Evolutionary conservation across 2,113 vertebrate genomes (phyloP), one percentile per base, ranked within the genome.

Genomic region (Takifugu flavidus): DNA sequence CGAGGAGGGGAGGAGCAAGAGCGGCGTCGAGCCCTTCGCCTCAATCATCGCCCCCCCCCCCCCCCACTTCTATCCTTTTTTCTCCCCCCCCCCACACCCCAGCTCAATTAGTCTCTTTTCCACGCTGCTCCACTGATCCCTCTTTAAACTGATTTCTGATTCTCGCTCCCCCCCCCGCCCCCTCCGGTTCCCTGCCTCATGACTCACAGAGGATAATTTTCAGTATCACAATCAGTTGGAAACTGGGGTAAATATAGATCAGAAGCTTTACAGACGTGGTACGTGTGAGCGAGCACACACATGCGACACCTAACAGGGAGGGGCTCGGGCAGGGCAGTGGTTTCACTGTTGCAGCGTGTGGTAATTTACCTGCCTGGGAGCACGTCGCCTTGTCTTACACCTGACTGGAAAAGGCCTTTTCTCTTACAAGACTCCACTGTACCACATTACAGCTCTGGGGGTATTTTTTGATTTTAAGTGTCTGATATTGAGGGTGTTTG

Each of bases 171-270:
- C 15, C 47, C 50, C 56, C 25, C 47, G 27, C 52, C 62, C 53
- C 70, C 60, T 74, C 75, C 2, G 6, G 52, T 74, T 75, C 47
- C 59, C 59, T 60, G 56, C 83, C 70, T 71, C 78, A 78, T 84
- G 86, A 82, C 78, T 82, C 79, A 74, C 6, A 12, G 29, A 29
- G 75, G 69, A 68, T 78, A 66, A 59, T 77, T 80, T 65, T 71
- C 57, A 56, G 59, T 53, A 56, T 80, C 74, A 82, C 79, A 74
- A 78, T 86, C 78, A 67, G 64, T 72, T 28, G 55, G 74, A 81
- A 85, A 82, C 28, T 27, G 54, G 80, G 76, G 74, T 87, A 87
- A 87, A 88, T 87, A 87, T 86, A 90, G 86, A 82, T 71, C 53
- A 59, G 73, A 74, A 65, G 65, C 62, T 59, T 78, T 66, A 72